A percentile compares a stretch with the other conserved stretches of the same genome.
Conservation (phyloP, 1,140 invertebrate species). For the Physella acuta region DNA sequence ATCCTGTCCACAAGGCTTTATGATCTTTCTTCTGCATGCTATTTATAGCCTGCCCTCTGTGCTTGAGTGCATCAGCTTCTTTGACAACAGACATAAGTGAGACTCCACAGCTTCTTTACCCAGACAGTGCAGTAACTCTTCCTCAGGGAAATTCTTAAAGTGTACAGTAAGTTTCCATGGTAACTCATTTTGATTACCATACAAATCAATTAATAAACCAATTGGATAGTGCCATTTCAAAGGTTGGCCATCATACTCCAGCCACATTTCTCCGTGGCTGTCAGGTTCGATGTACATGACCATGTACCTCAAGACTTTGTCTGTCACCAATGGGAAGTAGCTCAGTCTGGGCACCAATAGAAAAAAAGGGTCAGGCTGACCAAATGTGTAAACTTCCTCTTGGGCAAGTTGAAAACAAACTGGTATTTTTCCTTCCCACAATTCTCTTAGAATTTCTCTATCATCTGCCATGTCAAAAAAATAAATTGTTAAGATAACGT, state of each 20-base stretch:
- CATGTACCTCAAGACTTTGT: conserved; percentile 94
- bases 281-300: conserved; percentile 78
- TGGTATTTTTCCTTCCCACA: conserved; percentile 93
- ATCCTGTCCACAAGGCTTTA: conserved; percentile 90
- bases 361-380: conserved; percentile 88
- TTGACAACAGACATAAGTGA: conserved; percentile 94
- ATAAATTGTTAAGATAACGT: no score
- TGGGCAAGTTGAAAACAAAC: conserved; percentile 84
- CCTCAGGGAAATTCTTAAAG: conserved; percentile 73
- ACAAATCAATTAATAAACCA: conserved; percentile 88
- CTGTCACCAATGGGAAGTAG: conserved; percentile 94
- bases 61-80: conserved; percentile 96
- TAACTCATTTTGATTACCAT: conserved; percentile 72
- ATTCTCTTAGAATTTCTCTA: conserved; percentile 82
- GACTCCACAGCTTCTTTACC: conserved; percentile 86
- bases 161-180: conserved; percentile 95
- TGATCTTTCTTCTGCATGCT: conserved; percentile 98
- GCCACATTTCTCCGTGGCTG: conserved; percentile 89
- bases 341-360: conserved; percentile 88
- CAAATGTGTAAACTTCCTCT: conserved; percentile 84
- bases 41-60: conserved; percentile 85
- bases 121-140: conserved; percentile 61
- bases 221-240: conserved; percentile 97
- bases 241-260: conserved; percentile 89
- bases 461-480: conserved; percentile 61